These are phyloP conservation scores for Sitta europaea DNA, from an alignment of 2,113 vertebrate species.

Conservation along the genomic window DNA sequence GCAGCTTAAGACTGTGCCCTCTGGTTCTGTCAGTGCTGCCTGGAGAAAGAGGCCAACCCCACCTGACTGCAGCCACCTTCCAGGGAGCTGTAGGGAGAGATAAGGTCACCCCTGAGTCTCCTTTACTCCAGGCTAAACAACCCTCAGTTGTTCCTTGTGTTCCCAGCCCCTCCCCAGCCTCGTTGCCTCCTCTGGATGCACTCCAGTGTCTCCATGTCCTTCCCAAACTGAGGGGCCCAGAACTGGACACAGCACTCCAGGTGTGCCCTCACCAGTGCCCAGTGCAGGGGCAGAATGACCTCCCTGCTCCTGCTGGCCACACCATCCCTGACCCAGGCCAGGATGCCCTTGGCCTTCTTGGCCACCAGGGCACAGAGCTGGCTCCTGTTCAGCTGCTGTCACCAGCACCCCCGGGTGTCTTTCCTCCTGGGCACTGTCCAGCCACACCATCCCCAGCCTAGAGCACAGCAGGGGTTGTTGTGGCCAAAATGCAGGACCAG, in stretches of 20 bases:
- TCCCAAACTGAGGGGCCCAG: neutral
- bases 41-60: neutral
- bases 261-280: neutral
- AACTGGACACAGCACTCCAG: neutral
- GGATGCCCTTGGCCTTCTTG: neutral
- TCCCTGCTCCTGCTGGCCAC: neutral
- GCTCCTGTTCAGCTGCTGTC: neutral
- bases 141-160: no score
- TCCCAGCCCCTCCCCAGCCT: neutral
- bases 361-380: neutral
- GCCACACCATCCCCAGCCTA: accelerated
- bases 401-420: neutral
- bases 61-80: neutral
- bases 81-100: no score
- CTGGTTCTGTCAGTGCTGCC: neutral
- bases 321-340: neutral
- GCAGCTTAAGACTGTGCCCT: neutral
- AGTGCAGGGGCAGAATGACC: no score
- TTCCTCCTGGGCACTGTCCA: neutral
- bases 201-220: accelerated
- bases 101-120: neutral
- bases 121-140: no score
- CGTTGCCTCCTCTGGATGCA: accelerated
- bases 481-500: neutral
- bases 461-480: neutral